These are phyloP conservation scores for Leucopsar rothschildi DNA, from an alignment of 2,113 vertebrate species.

Conservation along the genomic window DNA sequence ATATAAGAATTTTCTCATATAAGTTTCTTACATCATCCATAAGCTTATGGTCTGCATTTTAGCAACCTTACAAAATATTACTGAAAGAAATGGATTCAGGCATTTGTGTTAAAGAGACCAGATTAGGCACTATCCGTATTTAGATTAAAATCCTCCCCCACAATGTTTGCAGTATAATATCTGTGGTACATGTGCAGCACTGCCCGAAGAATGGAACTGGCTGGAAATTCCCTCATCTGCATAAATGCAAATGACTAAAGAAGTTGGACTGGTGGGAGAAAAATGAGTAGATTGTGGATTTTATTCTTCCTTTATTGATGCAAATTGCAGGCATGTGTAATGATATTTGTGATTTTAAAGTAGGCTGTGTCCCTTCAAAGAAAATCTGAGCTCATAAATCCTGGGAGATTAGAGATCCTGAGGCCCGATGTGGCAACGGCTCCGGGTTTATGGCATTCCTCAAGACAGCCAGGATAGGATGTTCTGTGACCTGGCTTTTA, in stretches of 20 bases:
- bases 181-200: not conserved
- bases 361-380: conserved; percentile 18
- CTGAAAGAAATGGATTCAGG: not conserved
- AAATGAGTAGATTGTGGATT: not conserved
- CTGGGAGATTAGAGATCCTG: conserved; percentile 3
- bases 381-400: conserved; percentile 14
- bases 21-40: not conserved
- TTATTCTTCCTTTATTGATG: not conserved
- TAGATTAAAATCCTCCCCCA: not conserved
- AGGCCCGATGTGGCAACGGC: not conserved
- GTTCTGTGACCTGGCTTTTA: conserved; percentile 11
- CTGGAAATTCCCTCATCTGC: conserved; percentile 5
- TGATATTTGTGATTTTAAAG: not conserved
- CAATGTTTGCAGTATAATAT: not conserved
- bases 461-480: not conserved
- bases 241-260: not conserved
- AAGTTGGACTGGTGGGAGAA: not conserved
- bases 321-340: not conserved
- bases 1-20: not conserved
- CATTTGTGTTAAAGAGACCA: not conserved
- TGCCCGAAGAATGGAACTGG: not conserved
- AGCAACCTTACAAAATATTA: not conserved
- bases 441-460: conserved; percentile 23
- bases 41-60: not conserved
- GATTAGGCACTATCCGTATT: not conserved